A percentile compares a stretch with the other conserved stretches of the same genome.
These are phyloP conservation scores for Seira sanloemensis DNA, from an alignment of 2,888 invertebrate genomes.

Conservation along the genomic window DNA sequence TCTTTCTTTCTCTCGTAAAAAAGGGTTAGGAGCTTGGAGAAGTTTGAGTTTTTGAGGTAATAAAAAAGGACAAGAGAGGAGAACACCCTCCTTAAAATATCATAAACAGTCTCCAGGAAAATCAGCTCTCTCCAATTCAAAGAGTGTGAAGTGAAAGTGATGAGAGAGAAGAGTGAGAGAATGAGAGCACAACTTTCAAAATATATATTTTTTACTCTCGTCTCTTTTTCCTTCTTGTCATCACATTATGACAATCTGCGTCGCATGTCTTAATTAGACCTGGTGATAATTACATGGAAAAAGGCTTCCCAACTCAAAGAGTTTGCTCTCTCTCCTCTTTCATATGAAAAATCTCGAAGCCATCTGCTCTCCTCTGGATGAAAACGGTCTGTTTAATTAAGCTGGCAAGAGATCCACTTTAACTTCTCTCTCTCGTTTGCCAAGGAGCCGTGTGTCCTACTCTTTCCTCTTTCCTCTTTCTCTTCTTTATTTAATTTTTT, in stretches of 20 bases:
- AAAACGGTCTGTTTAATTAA: slow-evolving; percentile 56
- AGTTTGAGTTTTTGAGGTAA: background rate
- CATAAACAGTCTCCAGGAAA: background rate
- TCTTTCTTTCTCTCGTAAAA: too few species aligned
- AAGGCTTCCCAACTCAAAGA: background rate
- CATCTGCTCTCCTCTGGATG: slow-evolving; percentile 17
- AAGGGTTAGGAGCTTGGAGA: background rate
- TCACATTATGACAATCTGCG: slow-evolving; percentile 74
- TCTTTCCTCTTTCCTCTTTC: slow-evolving; percentile 32
- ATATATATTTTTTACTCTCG: slow-evolving; percentile 2
- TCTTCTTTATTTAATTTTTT: slow-evolving; percentile 12
- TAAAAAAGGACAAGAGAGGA: background rate
- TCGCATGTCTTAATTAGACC: slow-evolving; percentile 73
- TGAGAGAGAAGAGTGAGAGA: slow-evolving; percentile 11
- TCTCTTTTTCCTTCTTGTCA: slow-evolving; percentile 64
- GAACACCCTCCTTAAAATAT: background rate
- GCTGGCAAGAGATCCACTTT: slow-evolving; percentile 43
- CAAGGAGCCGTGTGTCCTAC: slow-evolving; percentile 18
- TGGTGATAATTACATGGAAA: slow-evolving; percentile 70
- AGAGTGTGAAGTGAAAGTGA: slow-evolving; percentile 38
- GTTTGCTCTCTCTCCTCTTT: background rate
- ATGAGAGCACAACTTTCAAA: slow-evolving; percentile 41
- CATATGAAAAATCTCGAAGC: background rate
- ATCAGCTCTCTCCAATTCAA: slow-evolving; percentile 9
- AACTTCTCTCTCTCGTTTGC: slow-evolving; percentile 41